These are phyloP conservation scores for Machaerirhynchus nigripectus DNA, from an alignment of 2,113 vertebrate genomes.

Conservation along the genomic window DNA sequence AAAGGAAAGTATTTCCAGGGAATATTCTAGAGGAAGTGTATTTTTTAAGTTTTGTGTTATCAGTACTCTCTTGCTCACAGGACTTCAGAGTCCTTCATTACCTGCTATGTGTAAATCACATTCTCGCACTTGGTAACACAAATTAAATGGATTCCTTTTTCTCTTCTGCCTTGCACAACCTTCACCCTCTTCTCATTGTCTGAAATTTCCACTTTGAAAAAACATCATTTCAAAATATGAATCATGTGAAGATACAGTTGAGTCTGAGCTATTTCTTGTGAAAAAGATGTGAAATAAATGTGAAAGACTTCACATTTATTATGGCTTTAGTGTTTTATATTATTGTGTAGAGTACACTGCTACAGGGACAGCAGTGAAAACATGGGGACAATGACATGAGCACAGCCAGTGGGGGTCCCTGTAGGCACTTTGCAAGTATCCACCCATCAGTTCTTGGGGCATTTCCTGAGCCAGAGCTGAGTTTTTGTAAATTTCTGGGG, in stretches of 20 bases:
- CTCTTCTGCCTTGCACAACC: background rate
- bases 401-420: background rate
- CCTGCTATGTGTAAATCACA: background rate
- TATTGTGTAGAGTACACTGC: background rate
- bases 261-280: background rate
- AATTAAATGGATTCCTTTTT: background rate
- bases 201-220: background rate
- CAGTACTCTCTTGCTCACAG: background rate
- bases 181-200: background rate
- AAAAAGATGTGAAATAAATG: too few relatives aligned
- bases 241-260: background rate
- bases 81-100: background rate
- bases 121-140: background rate
- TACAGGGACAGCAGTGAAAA: background rate
- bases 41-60: background rate
- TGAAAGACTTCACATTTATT: background rate
- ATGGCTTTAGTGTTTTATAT: background rate
- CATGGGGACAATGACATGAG: fast-evolving
- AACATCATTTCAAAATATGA: background rate
- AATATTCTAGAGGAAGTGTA: background rate
- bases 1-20: background rate
- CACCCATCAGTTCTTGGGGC: background rate
- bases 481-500: background rate
- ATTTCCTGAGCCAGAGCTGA: background rate
- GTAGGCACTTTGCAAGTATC: background rate